phyloP scores from a whole-genome alignment of 2,888 invertebrate species.

The Noctua fimbriata region DNA sequence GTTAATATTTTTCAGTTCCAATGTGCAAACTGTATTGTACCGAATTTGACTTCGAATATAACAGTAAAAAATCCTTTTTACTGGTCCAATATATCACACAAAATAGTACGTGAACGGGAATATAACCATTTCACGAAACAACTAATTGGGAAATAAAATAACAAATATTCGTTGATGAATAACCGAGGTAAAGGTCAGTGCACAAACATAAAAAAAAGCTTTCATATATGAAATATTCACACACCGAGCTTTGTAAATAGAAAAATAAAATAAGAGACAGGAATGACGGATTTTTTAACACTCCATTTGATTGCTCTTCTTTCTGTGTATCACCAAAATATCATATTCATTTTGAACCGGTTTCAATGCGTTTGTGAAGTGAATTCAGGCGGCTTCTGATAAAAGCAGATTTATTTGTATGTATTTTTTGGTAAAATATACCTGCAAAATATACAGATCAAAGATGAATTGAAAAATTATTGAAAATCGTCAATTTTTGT shows the following conservation, averaged over 20 bases:
- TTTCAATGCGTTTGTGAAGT: slow-evolving; percentile 15
- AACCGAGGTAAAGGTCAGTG: slow-evolving; percentile 7
- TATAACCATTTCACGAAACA: not conserved
- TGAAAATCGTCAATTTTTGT: not conserved
- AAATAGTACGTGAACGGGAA: not conserved
- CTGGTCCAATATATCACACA: slow-evolving; percentile 4
- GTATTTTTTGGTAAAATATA: not conserved
- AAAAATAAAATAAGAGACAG: slow-evolving; percentile 5
- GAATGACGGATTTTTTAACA: slow-evolving; percentile 2
- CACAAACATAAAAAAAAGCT: slow-evolving; percentile 5
- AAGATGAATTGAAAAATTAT: not conserved
- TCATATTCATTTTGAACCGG: slow-evolving; percentile 16
- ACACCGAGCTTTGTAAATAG: slow-evolving; percentile 4
- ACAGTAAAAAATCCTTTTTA: not conserved
- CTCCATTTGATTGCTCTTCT: slow-evolving; percentile 13
- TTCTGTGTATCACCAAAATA: slow-evolving; percentile 19
- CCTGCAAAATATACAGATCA: not conserved
- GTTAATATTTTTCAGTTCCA: not conserved
- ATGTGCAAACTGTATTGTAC: not conserved
- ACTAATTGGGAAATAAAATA: slow-evolving; percentile 8
- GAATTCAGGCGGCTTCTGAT: slow-evolving; percentile 21
- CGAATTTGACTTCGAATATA: not conserved
- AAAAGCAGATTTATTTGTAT: slow-evolving; percentile 19
- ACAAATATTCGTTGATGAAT: slow-evolving; percentile 9
- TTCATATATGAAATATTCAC: not conserved